phyloP scores from a whole-genome alignment of 2,797 vertebrate species.

The Siniperca undulata region DNA sequence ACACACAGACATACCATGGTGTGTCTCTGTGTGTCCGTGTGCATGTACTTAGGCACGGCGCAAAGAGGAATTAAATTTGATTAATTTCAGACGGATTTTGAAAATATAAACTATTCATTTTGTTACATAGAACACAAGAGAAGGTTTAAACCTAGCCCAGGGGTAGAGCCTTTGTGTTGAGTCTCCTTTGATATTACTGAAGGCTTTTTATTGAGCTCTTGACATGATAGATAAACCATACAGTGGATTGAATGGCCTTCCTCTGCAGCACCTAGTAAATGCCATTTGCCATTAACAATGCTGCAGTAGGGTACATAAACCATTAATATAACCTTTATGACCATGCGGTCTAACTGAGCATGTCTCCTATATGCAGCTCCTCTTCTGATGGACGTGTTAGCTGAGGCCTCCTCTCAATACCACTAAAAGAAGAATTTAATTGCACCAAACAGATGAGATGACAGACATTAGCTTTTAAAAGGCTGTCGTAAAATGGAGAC shows the following conservation, averaged over 20 bases:
- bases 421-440: constrained; percentile 83
- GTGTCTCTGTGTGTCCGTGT: constrained; percentile 66
- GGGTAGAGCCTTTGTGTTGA: constrained; percentile 83
- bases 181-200: constrained; percentile 85
- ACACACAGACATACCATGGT: constrained; percentile 39
- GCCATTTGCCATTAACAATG: constrained; percentile 87
- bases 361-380: constrained; percentile 73
- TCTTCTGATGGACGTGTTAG: constrained; percentile 78
- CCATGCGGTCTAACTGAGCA: constrained; percentile 82
- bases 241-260: constrained; percentile 83
- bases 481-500: constrained; percentile 77
- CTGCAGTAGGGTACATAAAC: constrained; percentile 85
- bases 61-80: constrained; percentile 84
- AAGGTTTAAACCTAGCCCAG: constrained; percentile 84
- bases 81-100: constrained; percentile 83
- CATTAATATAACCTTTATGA: constrained; percentile 87
- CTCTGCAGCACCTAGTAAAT: constrained; percentile 85
- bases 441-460: constrained; percentile 84
- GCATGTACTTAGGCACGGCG: constrained; percentile 74
- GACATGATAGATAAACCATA: constrained; percentile 88
- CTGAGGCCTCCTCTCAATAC: constrained; percentile 73
- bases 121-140: constrained; percentile 81
- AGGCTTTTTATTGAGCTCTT: constrained; percentile 85
- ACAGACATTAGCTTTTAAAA: constrained; percentile 84
- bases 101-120: constrained; percentile 86